Base-by-base conservation (phyloP, 2,113 vertebrate species). In the Hipposideros armiger region DNA sequence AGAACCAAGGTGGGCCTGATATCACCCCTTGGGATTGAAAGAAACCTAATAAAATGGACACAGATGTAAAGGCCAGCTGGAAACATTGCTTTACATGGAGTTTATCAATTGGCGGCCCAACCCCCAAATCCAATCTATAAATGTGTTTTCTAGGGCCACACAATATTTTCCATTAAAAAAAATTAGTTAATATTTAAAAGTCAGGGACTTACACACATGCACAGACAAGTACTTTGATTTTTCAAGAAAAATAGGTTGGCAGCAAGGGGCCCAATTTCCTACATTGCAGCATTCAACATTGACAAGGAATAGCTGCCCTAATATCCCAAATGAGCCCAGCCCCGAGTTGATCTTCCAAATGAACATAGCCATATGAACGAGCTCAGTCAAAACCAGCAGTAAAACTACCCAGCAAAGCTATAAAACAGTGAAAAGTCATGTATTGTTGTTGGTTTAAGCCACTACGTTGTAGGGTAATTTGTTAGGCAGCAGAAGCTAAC, bases 161-260 rank as follows among this genome's bases (percentile, higher is more conserved):
- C 22, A 26, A 7, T 90, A 7, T 45, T 95, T 96, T 93, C 73
- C 47, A 47, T 66, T 83, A 42, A 74, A 60, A 72, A 93, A 86
- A 93, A 45, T 54, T 24, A 82, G 77, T 67, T 91, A 87, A 80
- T 60, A 58, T 77, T 97, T 93, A 52, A 83, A 95, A 69, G 58
- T 58, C 60, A 70, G 47, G 30, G 36, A 74, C 26, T 97, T 88
- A 52, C 5, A 52, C 72, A 28, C 5, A 50, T 40, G 54, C 5
- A n/a, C 24, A 50, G 4, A 87, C 10, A 60, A 22, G 76, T 52
- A 40, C 62, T 90, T 88, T 2, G 45, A 66, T 42, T 88, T 85
- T 95, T 88, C 8, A 42, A 62, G 83, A 91, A 76, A 45, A 76
- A 45, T 56, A 76, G 19, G 5, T 91, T 67, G 26, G 47, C 40